A percentile compares a stretch with the other conserved stretches of the same genome.
phyloP scores from a whole-genome alignment of 2,797 vertebrate genomes.

The Pseudochirops corinnae region DNA sequence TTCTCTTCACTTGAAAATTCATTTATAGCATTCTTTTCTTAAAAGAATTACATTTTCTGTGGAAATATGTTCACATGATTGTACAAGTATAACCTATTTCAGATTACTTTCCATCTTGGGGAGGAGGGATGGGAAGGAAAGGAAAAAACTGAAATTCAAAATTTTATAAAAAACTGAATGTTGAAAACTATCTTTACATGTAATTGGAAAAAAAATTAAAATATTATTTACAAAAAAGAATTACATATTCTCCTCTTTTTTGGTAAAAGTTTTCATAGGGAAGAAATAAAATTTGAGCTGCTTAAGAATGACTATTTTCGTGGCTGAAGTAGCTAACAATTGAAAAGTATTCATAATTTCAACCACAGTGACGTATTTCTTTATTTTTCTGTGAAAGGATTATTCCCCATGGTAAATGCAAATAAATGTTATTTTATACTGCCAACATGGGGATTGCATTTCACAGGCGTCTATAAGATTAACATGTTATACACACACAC shows the following conservation, averaged over 20 bases:
- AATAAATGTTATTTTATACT: background rate
- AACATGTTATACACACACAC: background rate
- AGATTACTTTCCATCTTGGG: too few species aligned
- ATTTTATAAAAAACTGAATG: too few species aligned
- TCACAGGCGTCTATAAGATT: background rate
- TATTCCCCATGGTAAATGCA: background rate
- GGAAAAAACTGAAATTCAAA: too few species aligned
- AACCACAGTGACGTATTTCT: conserved; percentile 19
- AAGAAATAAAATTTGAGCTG: background rate
- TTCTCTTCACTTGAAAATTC: background rate
- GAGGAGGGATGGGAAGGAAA: too few species aligned
- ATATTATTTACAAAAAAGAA: too few species aligned
- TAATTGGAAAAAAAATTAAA: too few species aligned
- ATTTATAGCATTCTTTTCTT: background rate
- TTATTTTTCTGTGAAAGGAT: conserved; percentile 4
- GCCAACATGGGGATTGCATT: conserved; percentile 11
- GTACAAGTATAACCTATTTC: too few species aligned
- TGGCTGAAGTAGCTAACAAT: background rate
- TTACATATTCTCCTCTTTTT: background rate
- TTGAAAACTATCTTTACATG: too few species aligned
- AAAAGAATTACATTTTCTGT: background rate
- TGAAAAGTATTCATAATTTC: conserved; percentile 23
- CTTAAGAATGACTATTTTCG: background rate
- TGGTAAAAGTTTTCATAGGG: background rate
- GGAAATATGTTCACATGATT: too few species aligned